Base-by-base conservation (phyloP, 2,113 vertebrate species). In the Cyanoramphus novaezelandiae region DNA sequence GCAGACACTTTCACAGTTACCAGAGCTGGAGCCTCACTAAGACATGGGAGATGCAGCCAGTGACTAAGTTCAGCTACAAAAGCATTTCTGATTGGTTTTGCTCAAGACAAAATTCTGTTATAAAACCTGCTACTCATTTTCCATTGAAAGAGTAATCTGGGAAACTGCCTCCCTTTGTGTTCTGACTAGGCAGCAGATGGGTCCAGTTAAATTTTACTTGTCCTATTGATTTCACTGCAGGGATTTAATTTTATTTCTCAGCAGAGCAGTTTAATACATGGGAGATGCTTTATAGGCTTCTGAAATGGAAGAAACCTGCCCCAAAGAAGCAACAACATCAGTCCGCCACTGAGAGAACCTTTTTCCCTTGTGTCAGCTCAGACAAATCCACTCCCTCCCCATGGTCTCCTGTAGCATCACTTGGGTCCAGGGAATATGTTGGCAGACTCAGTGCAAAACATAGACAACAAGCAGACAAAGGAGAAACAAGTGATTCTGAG, bases 191-290 rank as follows among this genome's bases (percentile, higher is more conserved):
- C 89, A 87, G 89, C 91, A 93, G 93, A 94, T 95, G 93, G 75
- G 39, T 95, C 68, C 82, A 90, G 92, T 77, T 49, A 93, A 70
- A n/a, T 95, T 96, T 94, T 96, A 53, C 82, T 93, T 53, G 85
- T 90, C 59, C 82, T 94, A 82, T 93, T 91, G 78, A 95, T 93
- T 93, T 94, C 88, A 86, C 71, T 67, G 75, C 82, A 83, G 43
- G 33, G 82, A 86, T 90, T 92, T 93, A 67, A 92, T 96, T 95
- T 94, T 91, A 72, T 86, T 93, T 92, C 94, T 86, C 90, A 90
- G 88, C 50, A 92, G 79, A 94, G 35, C 41, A 87, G 68, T 74
- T 70, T 88, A 82, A 95, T 92, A 94, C 55, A 57, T 24, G 27
- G 68, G 76, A 78, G 80, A 57, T 35, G 44, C 11, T 93, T 91